Base-by-base conservation (phyloP, 2,888 invertebrate species). In the Amphipyra berbera region DNA sequence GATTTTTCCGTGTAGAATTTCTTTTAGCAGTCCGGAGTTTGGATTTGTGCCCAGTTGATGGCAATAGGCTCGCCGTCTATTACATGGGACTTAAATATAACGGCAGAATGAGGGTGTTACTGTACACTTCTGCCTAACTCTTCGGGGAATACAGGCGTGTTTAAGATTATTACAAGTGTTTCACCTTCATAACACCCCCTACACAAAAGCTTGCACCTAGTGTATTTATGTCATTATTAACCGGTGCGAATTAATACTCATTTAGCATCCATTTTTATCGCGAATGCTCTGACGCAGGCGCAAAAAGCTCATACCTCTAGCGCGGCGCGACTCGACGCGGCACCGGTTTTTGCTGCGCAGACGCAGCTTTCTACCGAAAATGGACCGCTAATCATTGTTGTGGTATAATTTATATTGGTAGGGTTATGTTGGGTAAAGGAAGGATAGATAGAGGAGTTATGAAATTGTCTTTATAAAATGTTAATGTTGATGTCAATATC, bases 191-290 rank as follows among this genome's bases (percentile, higher is more conserved):
- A 48, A 68, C 93, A 88, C 55, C 90, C 93, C 90, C 84, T 94
- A 88, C 61, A 60, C 46, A 48, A 64, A 82, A 81, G 78, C 83
- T 81, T 82, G 88, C 87, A 86, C 86, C 89, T 90, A 91, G 88
- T 84, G 89, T 94, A 94, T 94, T 95, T 95, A 94, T 95, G 95
- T 95, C 95, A 95, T 94, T 94, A 95, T 95, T 95, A 95, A 93
- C 92, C 88, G 88, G 90, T 86, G 92, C 88, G 92, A 94, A 94
- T 94, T 94, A 95, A 94, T 94, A 91, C 93, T 93, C 93, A 93
- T 95, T 94, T 92, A 88, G 89, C 84, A 90, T 88, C 87, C 91
- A 90, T 90, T 92, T 93, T 92, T 90, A 89, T 88, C 88, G 87
- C 90, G 84, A 85, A 88, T 86, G 86, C 86, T 85, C 89, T 85